Conservation (phyloP, 1,140 invertebrate genomes). For the Monomorium pharaonis region DNA sequence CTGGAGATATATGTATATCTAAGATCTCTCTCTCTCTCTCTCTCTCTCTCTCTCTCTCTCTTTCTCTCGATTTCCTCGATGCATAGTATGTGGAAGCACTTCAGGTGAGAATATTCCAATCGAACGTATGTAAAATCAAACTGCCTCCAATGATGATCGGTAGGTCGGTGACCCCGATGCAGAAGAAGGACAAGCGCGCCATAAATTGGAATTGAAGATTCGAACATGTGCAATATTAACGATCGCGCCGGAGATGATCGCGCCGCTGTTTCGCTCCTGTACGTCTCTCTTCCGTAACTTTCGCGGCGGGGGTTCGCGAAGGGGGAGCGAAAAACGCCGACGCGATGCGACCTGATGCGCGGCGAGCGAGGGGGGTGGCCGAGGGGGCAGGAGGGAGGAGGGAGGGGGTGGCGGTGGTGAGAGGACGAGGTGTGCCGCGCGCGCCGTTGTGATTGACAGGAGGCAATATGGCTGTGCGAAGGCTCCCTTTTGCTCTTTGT, state of each 20-base stretch:
- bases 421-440: slow-evolving; percentile 61
- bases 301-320: not conserved
- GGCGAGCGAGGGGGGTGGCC: too few relatives aligned
- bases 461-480: slow-evolving; percentile 82
- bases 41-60: too few relatives aligned
- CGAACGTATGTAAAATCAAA: not conserved
- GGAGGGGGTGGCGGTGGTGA: too few relatives aligned
- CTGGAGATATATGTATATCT: slow-evolving; percentile 48
- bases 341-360: slow-evolving; percentile 4
- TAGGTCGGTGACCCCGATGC: not conserved
- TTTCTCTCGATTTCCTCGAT: slow-evolving; percentile 23
- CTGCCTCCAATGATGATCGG: not conserved
- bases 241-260: slow-evolving; percentile 65
- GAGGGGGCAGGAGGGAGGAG: too few relatives aligned
- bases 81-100: not conserved
- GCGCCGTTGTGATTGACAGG: slow-evolving; percentile 85
- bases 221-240: not conserved
- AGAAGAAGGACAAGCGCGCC: not conserved
- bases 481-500: slow-evolving; percentile 83
- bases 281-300: slow-evolving; percentile 62
- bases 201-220: not conserved
- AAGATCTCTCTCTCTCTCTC: slow-evolving; percentile 42
- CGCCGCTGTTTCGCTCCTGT: slow-evolving; percentile 4
- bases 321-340: slow-evolving; percentile 34
- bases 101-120: not conserved